Evolutionary conservation across 1,140 invertebrate genomes (phyloP).

Genomic region (Macrocentrus cingulum): DNA sequence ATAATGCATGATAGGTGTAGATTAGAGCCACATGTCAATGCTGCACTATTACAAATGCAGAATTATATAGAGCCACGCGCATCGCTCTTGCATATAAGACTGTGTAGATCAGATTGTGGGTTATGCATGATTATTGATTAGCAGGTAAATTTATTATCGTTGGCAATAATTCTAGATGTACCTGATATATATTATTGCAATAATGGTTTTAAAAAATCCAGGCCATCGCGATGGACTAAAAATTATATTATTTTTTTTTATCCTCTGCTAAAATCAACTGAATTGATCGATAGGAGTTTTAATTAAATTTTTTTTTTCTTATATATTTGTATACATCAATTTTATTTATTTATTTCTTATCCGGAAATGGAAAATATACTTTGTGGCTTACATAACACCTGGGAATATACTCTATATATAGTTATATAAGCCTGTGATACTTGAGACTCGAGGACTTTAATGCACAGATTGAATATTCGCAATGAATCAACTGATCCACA

Average conservation of each 20-base stretch:
- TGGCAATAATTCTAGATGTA: neutral
- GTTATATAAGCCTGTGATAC: too few relatives aligned
- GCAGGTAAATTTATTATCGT: slow-evolving; percentile 6
- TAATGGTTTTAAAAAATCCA: neutral
- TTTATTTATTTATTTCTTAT: too few relatives aligned
- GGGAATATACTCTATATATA: too few relatives aligned
- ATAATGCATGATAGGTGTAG: slow-evolving; percentile 12
- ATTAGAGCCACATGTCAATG: slow-evolving; percentile 23
- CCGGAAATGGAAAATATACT: too few relatives aligned
- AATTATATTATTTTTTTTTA: neutral
- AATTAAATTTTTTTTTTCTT: too few relatives aligned
- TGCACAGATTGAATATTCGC: too few relatives aligned
- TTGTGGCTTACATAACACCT: too few relatives aligned
- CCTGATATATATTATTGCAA: slow-evolving; percentile 5
- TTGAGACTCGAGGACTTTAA: too few relatives aligned
- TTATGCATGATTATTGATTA: slow-evolving; percentile 14
- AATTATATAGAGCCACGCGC: neutral
- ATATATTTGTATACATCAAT: too few relatives aligned
- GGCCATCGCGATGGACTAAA: slow-evolving; percentile 15
- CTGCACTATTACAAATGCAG: slow-evolving; percentile 3
- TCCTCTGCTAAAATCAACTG: neutral
- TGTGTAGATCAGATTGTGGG: neutral
- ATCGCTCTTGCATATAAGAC: neutral
- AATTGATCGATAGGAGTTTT: too few relatives aligned
- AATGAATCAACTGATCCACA: too few relatives aligned